Evolutionary conservation across 2,888 invertebrate genomes (phyloP).

Genomic region (Danaus chrysippus): DNA sequence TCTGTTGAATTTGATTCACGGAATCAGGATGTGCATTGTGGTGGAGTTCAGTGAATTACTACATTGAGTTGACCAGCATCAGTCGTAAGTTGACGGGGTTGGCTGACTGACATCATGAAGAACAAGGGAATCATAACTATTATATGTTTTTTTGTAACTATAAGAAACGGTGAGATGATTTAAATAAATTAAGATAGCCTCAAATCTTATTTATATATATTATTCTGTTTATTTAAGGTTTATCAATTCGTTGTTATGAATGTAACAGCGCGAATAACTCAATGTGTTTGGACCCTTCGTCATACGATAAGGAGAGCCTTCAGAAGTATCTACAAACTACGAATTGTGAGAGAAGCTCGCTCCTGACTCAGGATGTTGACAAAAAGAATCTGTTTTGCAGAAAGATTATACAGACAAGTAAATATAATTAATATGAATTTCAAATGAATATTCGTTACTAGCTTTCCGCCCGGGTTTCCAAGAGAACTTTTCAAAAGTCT

Average conservation of each 20-base stretch:
- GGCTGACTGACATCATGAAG: no score
- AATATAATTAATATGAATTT: constrained; percentile 36
- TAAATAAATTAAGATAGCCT: no score
- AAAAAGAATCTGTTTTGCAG: constrained; percentile 81
- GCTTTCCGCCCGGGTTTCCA: no score
- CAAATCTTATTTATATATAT: no score
- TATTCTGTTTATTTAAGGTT: constrained; percentile 45
- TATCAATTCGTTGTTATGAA: constrained; percentile 83
- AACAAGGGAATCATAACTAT: no score
- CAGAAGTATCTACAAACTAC: constrained; percentile 62
- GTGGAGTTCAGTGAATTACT: constrained; percentile 21
- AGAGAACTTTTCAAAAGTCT: no score
- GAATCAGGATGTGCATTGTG: constrained; percentile 39
- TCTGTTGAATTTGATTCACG: constrained; percentile 25
- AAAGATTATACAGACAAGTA: constrained; percentile 83
- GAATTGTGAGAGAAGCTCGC: constrained; percentile 58
- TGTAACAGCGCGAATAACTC: constrained; percentile 85
- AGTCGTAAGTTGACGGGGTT: constrained; percentile 13
- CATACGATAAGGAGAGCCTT: constrained; percentile 59
- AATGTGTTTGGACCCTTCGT: constrained; percentile 80
- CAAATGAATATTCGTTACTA: background rate
- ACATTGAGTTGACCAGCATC: constrained; percentile 14
- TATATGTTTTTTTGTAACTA: no score
- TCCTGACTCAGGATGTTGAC: constrained; percentile 25
- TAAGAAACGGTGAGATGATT: no score